A percentile compares a stretch with the other conserved stretches of the same genome.
phyloP scores from a whole-genome alignment of 2,888 invertebrate species.

The Harmothoe impar region DNA sequence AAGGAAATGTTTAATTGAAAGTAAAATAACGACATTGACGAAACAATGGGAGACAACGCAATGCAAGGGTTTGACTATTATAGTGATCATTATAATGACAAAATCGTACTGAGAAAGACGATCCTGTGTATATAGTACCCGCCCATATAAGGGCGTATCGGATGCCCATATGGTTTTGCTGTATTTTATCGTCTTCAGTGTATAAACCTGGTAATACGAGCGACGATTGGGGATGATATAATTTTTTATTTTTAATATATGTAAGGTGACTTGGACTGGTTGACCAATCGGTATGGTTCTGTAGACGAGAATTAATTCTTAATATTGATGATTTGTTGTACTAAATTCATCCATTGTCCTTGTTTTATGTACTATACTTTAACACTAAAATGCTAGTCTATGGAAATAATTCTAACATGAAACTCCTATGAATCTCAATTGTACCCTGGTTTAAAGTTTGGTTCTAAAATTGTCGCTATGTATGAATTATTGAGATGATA shows the following conservation, averaged over 20 bases:
- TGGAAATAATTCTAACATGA: constrained; percentile 41
- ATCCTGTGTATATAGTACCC: not conserved
- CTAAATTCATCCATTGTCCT: constrained; percentile 14
- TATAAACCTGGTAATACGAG: not conserved
- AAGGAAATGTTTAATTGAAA: too few species aligned
- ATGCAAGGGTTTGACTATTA: not conserved
- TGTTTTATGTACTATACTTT: constrained; percentile 6
- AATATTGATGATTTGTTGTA: not conserved
- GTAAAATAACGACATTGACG: too few species aligned
- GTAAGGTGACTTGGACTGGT: not conserved
- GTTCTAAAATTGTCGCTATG: not conserved
- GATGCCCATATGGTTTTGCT: constrained; percentile 9
- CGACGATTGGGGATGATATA: not conserved
- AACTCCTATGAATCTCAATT: constrained; percentile 32
- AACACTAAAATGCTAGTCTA: constrained; percentile 21
- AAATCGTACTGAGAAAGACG: not conserved
- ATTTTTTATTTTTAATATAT: not conserved
- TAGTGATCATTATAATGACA: not conserved
- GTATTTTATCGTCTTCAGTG: constrained; percentile 40
- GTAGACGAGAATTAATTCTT: not conserved
- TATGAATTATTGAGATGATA: not conserved
- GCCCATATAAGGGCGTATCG: not conserved
- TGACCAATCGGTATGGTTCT: not conserved
- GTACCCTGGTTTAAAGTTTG: not conserved
- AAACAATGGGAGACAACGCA: not conserved